Evolutionary conservation across 2,888 invertebrate genomes (phyloP).

Genomic region (Acanthosepion pharaonis): DNA sequence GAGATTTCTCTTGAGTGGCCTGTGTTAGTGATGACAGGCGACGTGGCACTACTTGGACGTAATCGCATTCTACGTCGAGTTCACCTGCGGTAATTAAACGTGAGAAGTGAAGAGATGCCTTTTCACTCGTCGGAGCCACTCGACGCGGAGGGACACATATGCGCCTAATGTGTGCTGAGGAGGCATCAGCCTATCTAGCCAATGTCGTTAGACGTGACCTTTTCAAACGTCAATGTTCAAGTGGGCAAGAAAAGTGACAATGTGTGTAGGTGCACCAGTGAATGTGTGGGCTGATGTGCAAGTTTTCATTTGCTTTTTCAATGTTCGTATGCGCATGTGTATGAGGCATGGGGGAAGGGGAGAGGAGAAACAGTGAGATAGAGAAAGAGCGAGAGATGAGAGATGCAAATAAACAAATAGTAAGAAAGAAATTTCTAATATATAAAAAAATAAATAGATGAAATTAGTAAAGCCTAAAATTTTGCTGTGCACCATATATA

Average conservation of each 20-base stretch:
- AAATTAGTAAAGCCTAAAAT: too few relatives aligned
- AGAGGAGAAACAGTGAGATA: neutral
- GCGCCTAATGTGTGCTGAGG: constrained; percentile 33
- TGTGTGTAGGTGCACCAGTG: neutral
- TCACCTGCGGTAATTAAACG: constrained; percentile 16
- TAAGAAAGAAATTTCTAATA: too few relatives aligned
- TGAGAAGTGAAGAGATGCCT: neutral
- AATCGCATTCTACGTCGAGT: constrained; percentile 33
- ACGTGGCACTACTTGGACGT: constrained; percentile 1
- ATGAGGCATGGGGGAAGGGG: neutral
- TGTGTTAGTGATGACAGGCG: neutral
- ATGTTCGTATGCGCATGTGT: neutral
- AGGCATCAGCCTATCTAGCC: constrained; percentile 20
- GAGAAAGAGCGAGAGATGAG: neutral
- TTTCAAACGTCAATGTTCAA: constrained; percentile 33
- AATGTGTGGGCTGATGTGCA: neutral
- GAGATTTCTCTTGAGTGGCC: constrained; percentile 17
- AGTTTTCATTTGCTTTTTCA: neutral
- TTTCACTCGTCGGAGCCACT: constrained; percentile 18
- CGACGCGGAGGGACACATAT: constrained; percentile 21
- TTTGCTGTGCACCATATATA: too few relatives aligned
- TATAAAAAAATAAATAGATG: too few relatives aligned
- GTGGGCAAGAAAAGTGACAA: neutral
- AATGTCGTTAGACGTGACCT: constrained; percentile 23
- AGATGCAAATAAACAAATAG: too few relatives aligned